A percentile compares a stretch with the other conserved stretches of the same genome.
These are phyloP conservation scores for Gastrophysa polygoni DNA, from an alignment of 2,888 invertebrate species.

Conservation along the genomic window DNA sequence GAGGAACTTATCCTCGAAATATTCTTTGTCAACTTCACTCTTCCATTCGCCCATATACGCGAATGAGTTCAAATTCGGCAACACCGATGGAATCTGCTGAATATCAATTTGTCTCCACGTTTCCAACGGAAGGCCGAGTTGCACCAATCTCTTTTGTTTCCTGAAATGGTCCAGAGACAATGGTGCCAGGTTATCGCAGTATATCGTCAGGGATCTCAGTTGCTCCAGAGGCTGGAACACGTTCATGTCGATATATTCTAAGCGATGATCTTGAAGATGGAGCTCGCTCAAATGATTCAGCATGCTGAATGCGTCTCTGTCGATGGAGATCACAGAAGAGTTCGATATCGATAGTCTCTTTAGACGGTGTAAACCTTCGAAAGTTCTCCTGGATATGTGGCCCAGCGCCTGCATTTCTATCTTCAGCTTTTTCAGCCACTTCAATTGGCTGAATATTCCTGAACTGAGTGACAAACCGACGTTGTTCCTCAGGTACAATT, in stretches of 20 bases:
- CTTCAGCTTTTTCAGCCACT: slow-evolving; percentile 8
- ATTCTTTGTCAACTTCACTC: not conserved
- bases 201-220: slow-evolving; percentile 20
- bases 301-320: slow-evolving; percentile 12
- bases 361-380: slow-evolving; percentile 13
- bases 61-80: slow-evolving; percentile 20
- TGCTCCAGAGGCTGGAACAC: slow-evolving; percentile 12
- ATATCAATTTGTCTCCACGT: slow-evolving; percentile 20
- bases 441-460: slow-evolving; percentile 3
- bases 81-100: slow-evolving; percentile 11
- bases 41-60: slow-evolving; percentile 15
- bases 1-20: not conserved
- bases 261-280: slow-evolving; percentile 16
- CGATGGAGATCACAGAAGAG: slow-evolving; percentile 12
- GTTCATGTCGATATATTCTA: slow-evolving; percentile 3
- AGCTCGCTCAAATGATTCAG: slow-evolving; percentile 17
- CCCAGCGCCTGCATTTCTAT: slow-evolving; percentile 1
- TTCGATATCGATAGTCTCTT: slow-evolving; percentile 11
- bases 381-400: slow-evolving; percentile 14
- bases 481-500: slow-evolving; percentile 8
- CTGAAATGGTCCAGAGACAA: slow-evolving; percentile 16
- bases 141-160: slow-evolving; percentile 14
- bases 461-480: slow-evolving; percentile 2
- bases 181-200: slow-evolving; percentile 13
- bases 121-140: slow-evolving; percentile 21